Base-by-base conservation (phyloP, 2,113 vertebrate genomes). In the Ammospiza nelsoni region DNA sequence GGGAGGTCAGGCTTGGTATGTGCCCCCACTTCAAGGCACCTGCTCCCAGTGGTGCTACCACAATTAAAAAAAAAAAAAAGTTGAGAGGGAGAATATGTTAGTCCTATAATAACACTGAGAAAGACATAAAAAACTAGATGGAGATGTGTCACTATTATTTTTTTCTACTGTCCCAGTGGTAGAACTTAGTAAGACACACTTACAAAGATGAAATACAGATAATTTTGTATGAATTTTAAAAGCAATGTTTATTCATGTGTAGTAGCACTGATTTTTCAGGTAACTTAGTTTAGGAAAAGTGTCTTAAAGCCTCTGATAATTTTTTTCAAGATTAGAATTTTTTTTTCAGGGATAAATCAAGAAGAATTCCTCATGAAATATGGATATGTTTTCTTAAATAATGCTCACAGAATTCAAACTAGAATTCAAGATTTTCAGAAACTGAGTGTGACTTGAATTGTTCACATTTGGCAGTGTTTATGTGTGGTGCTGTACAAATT, bases 21-120 rank as follows among this genome's bases (percentile, higher is more conserved):
- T 87, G 91, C 80, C 92, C 94, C 80, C 71, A 90, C 91, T 91
- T 97, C 96, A 97, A 96, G 96, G 90, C 95, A 94, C 74, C 76
- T 90, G 78, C 89, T 94, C 84, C 83, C 75, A 84, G 55, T 58
- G 43, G 62, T 81, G 81, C 71, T 84, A 18, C 82, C 58, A 84
- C 89, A 95, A 94, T 91, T 89, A 33, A 84, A 95, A 91, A 76
- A 83, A 84, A 76, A 95, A 91, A 76, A 83, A 84, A 76, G 24
- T 52, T 73, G 77, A 69, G 71, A 49, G 52, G 37, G 20, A 74
- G 75, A 86, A 94, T 94, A 58, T 91, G 66, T 94, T 95, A 92
- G 81, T 58, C 35, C 46, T 76, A 41, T 76, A 85, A 48, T 72
- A 58, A 44, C 49, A 86, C 25, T 15, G 41, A 87, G 61, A 67